These are phyloP conservation scores for Crepidodera aurea DNA, from an alignment of 2,888 invertebrate genomes.

Conservation along the genomic window DNA sequence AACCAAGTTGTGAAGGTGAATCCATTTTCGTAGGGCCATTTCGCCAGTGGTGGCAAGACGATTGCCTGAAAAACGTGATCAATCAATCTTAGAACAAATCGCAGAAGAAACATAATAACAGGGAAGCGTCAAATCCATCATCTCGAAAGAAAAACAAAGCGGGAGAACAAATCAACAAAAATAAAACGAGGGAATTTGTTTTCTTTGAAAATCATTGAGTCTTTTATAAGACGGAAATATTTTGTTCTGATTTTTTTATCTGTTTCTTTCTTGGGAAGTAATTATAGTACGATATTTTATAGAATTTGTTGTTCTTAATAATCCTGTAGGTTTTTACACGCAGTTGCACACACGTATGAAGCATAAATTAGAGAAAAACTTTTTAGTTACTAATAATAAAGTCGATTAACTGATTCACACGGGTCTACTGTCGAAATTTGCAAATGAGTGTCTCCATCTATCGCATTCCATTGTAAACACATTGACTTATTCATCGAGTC, in stretches of 20 bases:
- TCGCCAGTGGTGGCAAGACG: slow-evolving; percentile 94
- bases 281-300: no score
- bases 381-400: no score
- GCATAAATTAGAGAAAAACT: no score
- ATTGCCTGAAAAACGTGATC: slow-evolving; percentile 78
- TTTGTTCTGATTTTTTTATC: not conserved
- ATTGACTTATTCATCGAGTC: no score
- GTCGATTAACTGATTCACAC: no score
- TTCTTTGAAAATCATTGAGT: not conserved
- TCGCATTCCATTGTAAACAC: no score
- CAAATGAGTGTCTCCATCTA: no score
- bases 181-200: not conserved
- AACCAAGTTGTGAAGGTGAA: slow-evolving; percentile 99
- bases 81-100: slow-evolving; percentile 24
- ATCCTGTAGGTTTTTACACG: no score
- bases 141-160: slow-evolving; percentile 7
- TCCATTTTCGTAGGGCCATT: slow-evolving; percentile 99
- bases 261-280: no score
- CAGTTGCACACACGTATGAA: no score
- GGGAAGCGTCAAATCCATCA: slow-evolving; percentile 16
- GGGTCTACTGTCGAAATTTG: no score
- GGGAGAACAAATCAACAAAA: slow-evolving; percentile 7
- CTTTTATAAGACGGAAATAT: not conserved
- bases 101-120: slow-evolving; percentile 36
- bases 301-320: no score